These are phyloP conservation scores for Pipra filicauda DNA, from an alignment of 2,113 vertebrate genomes.

Conservation along the genomic window DNA sequence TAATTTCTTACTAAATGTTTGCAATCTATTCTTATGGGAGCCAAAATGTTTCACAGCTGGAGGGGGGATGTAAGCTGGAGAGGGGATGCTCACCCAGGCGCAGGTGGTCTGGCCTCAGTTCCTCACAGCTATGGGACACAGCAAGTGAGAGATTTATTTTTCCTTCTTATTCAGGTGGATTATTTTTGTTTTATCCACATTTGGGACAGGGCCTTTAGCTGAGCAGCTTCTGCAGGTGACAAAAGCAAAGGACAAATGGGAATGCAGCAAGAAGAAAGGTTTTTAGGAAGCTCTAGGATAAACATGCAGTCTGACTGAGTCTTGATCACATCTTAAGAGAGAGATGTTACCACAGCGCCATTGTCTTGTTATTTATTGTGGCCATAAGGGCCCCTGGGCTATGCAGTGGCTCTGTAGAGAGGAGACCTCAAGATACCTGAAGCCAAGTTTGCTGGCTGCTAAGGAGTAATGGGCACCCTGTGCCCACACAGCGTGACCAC, in stretches of 20 bases:
- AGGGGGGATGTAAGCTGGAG: not conserved
- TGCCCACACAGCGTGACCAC: not conserved
- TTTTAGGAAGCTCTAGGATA: not conserved
- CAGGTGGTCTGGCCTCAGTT: not conserved
- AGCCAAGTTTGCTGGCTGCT: not conserved
- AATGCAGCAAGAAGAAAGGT: not conserved
- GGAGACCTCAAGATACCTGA: not conserved
- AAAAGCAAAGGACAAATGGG: not conserved
- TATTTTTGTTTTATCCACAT: not conserved
- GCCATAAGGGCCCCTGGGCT: not conserved
- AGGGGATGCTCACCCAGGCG: not conserved
- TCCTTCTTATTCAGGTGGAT: not conserved
- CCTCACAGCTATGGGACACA: not conserved
- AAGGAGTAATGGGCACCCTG: not conserved
- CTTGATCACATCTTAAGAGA: not conserved
- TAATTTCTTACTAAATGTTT: not conserved
- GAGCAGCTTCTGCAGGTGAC: not conserved
- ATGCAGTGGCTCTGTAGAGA: not conserved
- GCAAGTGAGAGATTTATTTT: not conserved
- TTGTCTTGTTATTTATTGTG: not conserved
- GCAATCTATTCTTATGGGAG: not conserved
- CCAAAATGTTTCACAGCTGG: not conserved
- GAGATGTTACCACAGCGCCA: not conserved
- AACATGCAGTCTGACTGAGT: not conserved
- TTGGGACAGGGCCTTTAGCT: not conserved